A percentile compares a stretch with the other conserved stretches of the same genome.
These are phyloP conservation scores for Muscicapa adusta DNA, from an alignment of 2,113 vertebrate genomes.

Conservation along the genomic window DNA sequence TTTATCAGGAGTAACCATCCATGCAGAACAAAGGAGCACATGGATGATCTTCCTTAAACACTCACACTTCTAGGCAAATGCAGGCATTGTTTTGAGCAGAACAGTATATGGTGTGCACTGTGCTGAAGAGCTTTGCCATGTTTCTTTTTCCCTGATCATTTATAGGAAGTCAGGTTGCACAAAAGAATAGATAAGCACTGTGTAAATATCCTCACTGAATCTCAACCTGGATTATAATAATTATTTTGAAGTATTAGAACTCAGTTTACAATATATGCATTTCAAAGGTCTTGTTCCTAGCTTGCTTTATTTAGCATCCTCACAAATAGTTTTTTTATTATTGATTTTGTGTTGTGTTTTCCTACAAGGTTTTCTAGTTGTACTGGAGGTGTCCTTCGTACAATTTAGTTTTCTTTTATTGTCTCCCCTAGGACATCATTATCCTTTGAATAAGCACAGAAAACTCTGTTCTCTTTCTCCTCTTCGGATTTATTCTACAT, in stretches of 20 bases:
- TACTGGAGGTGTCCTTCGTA: not conserved
- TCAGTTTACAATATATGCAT: not conserved
- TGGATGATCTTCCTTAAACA: not conserved
- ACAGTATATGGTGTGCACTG: not conserved
- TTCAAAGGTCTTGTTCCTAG: not conserved
- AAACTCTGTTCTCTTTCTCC: not conserved
- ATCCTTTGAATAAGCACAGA: slow-evolving; percentile 21
- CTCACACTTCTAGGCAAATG: not conserved
- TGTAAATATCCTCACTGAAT: not conserved
- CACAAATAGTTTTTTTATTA: not conserved
- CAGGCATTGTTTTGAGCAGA: not conserved
- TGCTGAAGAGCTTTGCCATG: not conserved
- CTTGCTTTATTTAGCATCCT: not conserved
- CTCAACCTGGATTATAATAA: not conserved
- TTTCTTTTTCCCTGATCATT: not conserved
- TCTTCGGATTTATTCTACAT: slow-evolving; percentile 26
- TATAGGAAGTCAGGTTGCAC: not conserved
- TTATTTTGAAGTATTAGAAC: not conserved
- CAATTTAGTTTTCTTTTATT: slow-evolving; percentile 40
- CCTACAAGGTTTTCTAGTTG: not conserved
- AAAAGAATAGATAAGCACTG: not conserved
- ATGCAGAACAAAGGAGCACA: not conserved
- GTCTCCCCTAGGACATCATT: slow-evolving; percentile 42
- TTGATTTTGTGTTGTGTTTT: slow-evolving; percentile 21
- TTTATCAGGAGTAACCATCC: not conserved